These are phyloP conservation scores for Marisa cornuarietis DNA, from an alignment of 1,140 invertebrate species.

Conservation along the genomic window DNA sequence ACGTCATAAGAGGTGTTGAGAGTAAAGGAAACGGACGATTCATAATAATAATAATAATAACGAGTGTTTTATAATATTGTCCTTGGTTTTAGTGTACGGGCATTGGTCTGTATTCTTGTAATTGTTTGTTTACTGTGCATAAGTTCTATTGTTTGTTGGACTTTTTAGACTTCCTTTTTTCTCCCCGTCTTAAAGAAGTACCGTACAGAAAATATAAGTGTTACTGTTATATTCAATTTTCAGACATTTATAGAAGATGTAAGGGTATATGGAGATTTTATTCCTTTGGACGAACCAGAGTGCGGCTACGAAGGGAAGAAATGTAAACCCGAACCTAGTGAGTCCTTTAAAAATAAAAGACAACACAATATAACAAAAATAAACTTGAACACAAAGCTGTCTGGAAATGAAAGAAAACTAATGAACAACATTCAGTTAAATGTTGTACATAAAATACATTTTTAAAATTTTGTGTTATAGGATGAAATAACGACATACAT, in stretches of 20 bases:
- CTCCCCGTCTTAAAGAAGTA: too few relatives aligned
- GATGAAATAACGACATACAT: too few relatives aligned
- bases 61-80: too few relatives aligned
- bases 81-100: background rate
- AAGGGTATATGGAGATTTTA: slow-evolving; percentile 81
- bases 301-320: slow-evolving; percentile 90
- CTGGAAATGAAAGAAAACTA: too few relatives aligned
- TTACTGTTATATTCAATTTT: slow-evolving; percentile 2
- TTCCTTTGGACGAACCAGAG: slow-evolving; percentile 88
- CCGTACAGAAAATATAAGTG: background rate
- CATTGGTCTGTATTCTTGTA: background rate
- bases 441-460: too few relatives aligned
- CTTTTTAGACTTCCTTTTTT: background rate
- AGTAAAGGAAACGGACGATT: background rate
- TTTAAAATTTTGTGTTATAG: too few relatives aligned
- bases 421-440: too few relatives aligned
- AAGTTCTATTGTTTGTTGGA: background rate
- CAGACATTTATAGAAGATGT: slow-evolving; percentile 40
- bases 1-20: background rate
- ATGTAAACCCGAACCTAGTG: slow-evolving; percentile 65
- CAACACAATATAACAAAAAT: too few relatives aligned
- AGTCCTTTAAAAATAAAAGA: background rate
- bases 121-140: background rate
- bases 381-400: too few relatives aligned
- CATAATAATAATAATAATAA: too few relatives aligned